Evolutionary conservation across 2,113 vertebrate genomes (phyloP), one percentile per base, ranked within the genome.

Genomic region (Rhea americana): DNA sequence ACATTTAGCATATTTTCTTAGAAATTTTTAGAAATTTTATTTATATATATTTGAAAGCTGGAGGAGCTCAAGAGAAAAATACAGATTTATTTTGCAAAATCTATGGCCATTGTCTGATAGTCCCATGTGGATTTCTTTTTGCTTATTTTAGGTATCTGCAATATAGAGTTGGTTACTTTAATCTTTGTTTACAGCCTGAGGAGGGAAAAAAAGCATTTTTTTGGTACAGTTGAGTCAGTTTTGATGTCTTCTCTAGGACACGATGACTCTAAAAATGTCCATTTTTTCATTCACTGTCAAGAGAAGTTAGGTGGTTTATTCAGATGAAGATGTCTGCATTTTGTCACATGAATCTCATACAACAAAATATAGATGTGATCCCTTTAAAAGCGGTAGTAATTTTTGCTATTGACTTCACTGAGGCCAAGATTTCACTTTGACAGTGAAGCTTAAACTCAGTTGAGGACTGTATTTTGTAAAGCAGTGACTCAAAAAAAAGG

Each of bases 131-230:
- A 90, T 86, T 94, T 87, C 77, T 88, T 90, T 81, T 66, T 25
- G 48, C 93, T 88, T 93, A 86, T 91, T 96, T 95, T 94, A 93
- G 90, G 10, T 74, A 78, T 47, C 68, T 95, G 85, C 73, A 71
- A 63, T 91, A 71, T 24, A 91, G 73, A 94, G n/a, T 85, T 95
- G 91, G 85, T 95, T 85, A 93, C 86, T 93, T 95, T 75, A 90
- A 78, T 86, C 90, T 95, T 91, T 91, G 73, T 96, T 94, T 94
- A 58, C 82, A 78, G 56, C 43, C 56, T 86, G 73, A 58, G 65
- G 82, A 93, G 10, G 55, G 15, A 30, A 77, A 90, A 77, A 88
- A 74, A 55, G 12, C 37, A 5, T 71, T 90, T 91, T 35, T 71
- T 37, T 47, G 35, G 9, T 85, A 35, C 80, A 85, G 85, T 76